Conservation (phyloP, 2,888 invertebrate species). For the Aphidoletes aphidimyza region DNA sequence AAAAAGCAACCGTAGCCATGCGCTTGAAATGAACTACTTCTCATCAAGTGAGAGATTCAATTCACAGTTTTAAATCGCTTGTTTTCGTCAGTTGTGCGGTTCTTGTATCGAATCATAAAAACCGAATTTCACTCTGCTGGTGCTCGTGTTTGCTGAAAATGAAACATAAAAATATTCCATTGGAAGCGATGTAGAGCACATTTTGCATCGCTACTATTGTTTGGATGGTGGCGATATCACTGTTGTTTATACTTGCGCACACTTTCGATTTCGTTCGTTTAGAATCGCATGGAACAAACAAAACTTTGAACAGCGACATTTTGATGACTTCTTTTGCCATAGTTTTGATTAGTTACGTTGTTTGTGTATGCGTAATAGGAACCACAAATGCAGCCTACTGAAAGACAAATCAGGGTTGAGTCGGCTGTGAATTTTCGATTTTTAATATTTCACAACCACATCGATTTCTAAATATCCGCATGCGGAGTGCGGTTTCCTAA, state of each 20-base stretch:
- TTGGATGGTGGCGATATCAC: constrained; percentile 25
- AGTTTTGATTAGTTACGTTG: not conserved
- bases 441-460: no score
- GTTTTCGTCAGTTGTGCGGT: not conserved
- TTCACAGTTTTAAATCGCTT: not conserved
- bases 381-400: not conserved
- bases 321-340: not conserved
- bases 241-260: not conserved
- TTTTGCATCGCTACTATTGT: constrained; percentile 8
- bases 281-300: not conserved
- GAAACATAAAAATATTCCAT: constrained; percentile 4
- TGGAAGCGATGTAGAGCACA: not conserved
- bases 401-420: constrained; percentile 1
- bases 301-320: constrained; percentile 40
- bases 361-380: not conserved
- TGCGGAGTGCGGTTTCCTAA: no score
- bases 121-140: not conserved
- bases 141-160: constrained; percentile 13
- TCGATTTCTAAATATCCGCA: no score
- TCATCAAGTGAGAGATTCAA: not conserved
- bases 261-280: not conserved
- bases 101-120: not conserved
- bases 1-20: not conserved
- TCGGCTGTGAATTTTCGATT: not conserved
- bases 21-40: not conserved